A percentile compares a stretch with the other conserved stretches of the same genome.
Evolutionary conservation across 92 coral and sea anemone species (phyloP).

Genomic region (Hydrozoanthus gracilis): DNA sequence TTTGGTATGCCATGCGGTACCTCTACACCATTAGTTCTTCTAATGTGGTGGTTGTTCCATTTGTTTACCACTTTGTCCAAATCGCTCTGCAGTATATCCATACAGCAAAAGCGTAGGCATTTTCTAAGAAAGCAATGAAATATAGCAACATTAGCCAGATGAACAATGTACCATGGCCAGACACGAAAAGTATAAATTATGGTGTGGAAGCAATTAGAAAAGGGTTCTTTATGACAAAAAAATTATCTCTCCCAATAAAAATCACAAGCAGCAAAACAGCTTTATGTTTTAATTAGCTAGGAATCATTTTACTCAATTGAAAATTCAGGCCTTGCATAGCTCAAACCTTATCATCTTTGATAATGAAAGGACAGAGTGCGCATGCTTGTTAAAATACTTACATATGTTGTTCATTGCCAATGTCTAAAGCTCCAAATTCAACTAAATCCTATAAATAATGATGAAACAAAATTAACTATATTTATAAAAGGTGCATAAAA

Average conservation of each 20-base stretch:
- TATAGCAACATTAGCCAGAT: neutral
- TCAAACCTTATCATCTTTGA: neutral
- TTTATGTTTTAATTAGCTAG: too few species aligned
- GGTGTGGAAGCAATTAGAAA: too few species aligned
- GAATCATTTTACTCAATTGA: too few species aligned
- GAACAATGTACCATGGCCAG: neutral
- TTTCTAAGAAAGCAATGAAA: constrained; percentile 34
- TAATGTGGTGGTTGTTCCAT: constrained; percentile 61
- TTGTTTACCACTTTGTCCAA: constrained; percentile 51
- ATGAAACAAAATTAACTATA: neutral
- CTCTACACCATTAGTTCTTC: constrained; percentile 35
- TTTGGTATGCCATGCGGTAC: constrained; percentile 54
- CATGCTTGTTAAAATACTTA: constrained; percentile 23
- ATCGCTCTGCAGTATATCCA: constrained; percentile 61
- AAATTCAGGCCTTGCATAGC: too few species aligned
- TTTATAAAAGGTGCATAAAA: too few species aligned
- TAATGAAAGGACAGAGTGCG: neutral
- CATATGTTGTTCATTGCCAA: constrained; percentile 57
- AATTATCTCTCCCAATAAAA: too few species aligned
- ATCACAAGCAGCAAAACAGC: too few species aligned
- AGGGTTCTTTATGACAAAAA: too few species aligned
- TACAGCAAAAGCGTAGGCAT: constrained; percentile 54
- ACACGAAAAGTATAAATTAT: too few species aligned
- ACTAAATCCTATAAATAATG: constrained; percentile 31
- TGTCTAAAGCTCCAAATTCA: constrained; percentile 48